phyloP scores from a whole-genome alignment of 2,888 invertebrate genomes.

The Trichogramma evanescens region DNA sequence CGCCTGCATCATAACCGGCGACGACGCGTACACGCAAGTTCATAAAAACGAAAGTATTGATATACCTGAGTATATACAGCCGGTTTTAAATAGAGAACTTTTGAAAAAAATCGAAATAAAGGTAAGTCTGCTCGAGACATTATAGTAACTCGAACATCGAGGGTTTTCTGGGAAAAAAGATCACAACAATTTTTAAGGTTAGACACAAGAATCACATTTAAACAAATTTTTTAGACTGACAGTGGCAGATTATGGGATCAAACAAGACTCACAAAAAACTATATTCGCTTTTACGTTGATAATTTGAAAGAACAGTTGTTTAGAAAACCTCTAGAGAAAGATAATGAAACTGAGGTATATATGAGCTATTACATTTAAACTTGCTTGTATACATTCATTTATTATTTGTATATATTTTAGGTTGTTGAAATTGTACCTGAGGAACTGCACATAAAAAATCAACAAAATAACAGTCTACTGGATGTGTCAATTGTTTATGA shows the following conservation, averaged over 20 bases:
- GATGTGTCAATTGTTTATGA: constrained; percentile 8
- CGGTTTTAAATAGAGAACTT: constrained; percentile 26
- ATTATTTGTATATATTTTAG: background rate
- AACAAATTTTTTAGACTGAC: constrained; percentile 21
- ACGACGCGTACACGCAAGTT: constrained; percentile 36
- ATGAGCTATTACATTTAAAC: constrained; percentile 5
- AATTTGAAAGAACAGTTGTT: constrained; percentile 26
- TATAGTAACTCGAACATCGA: no score
- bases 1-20: constrained; percentile 44
- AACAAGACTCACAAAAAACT: constrained; percentile 27
- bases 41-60: background rate
- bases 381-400: background rate
- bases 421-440: background rate
- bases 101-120: constrained; percentile 30
- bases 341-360: background rate
- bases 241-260: constrained; percentile 37
- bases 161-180: no score
- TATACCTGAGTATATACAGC: constrained; percentile 4
- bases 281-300: constrained; percentile 33
- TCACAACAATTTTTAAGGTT: background rate
- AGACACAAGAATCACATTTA: constrained; percentile 2
- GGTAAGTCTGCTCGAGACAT: constrained; percentile 25
- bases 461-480: background rate
- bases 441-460: background rate
- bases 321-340: background rate